Conservation (phyloP, 37 sponge, comb jelly and placozoan species). For the Hexactinellida sp. region DNA sequence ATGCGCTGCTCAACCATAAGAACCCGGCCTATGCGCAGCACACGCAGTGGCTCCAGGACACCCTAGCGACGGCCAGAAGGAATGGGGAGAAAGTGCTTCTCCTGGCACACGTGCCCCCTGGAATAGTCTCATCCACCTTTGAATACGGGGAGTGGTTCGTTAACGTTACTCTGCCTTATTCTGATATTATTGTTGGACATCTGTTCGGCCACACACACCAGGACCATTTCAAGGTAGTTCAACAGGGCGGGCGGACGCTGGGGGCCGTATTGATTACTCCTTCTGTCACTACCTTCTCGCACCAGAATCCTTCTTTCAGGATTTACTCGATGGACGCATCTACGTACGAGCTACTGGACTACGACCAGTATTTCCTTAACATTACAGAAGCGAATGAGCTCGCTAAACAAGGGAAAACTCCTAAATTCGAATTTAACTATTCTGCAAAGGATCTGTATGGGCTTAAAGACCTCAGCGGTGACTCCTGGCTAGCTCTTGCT, state of each 20-base stretch:
- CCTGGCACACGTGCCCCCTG: slow-evolving; percentile 58
- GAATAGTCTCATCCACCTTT: slow-evolving; percentile 18
- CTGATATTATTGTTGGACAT: slow-evolving; percentile 47
- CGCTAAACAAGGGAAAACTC: background rate
- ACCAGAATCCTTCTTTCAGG: slow-evolving; percentile 56
- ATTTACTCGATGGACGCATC: slow-evolving; percentile 43
- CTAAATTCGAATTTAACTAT: slow-evolving; percentile 37
- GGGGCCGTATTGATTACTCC: slow-evolving; percentile 46
- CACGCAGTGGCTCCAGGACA: slow-evolving; percentile 34
- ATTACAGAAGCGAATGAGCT: slow-evolving; percentile 56
- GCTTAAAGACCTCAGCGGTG: slow-evolving; percentile 39
- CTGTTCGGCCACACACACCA: slow-evolving; percentile 61
- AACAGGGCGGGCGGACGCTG: slow-evolving; percentile 34
- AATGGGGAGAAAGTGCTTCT: slow-evolving; percentile 55
- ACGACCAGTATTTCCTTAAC: slow-evolving; percentile 57
- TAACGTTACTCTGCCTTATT: slow-evolving; percentile 29
- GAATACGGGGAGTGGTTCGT: slow-evolving; percentile 42
- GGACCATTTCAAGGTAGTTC: slow-evolving; percentile 56
- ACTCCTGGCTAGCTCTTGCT: slow-evolving; percentile 36
- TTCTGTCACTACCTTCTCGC: slow-evolving; percentile 41
- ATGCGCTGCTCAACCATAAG: slow-evolving; percentile 39
- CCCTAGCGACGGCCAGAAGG: slow-evolving; percentile 25
- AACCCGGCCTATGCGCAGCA: slow-evolving; percentile 21
- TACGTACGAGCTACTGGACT: slow-evolving; percentile 32
- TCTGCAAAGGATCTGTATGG: slow-evolving; percentile 32